Evolutionary conservation across 2,888 invertebrate species (phyloP).

Genomic region (Dolichopus griseipennis): DNA sequence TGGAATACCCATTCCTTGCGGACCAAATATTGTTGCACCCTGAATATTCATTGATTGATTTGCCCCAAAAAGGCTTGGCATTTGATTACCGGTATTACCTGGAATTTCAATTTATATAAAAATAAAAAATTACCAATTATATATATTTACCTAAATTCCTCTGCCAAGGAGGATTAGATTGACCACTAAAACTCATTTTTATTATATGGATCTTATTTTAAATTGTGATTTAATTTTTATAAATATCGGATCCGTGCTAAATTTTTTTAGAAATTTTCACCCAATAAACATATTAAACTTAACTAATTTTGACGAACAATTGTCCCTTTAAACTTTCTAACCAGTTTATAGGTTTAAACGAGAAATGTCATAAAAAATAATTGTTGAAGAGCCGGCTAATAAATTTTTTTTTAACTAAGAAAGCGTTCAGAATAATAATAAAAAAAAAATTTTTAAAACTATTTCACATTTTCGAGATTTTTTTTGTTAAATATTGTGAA

Average conservation of each 20-base stretch:
- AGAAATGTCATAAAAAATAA: too few relatives aligned
- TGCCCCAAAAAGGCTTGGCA: slow-evolving; percentile 45
- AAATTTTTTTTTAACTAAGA: too few relatives aligned
- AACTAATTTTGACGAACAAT: too few relatives aligned
- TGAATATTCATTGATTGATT: neutral
- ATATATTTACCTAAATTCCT: slow-evolving; percentile 24
- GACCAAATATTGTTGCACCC: neutral
- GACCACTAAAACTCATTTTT: slow-evolving; percentile 46
- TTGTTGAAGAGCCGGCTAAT: too few relatives aligned
- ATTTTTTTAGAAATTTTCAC: neutral
- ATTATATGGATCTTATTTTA: neutral
- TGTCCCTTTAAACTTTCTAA: too few relatives aligned
- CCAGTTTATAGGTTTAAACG: too few relatives aligned
- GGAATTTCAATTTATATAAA: slow-evolving; percentile 19
- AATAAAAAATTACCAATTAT: neutral
- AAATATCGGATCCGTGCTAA: neutral
- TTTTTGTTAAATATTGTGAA: too few relatives aligned
- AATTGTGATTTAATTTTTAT: neutral
- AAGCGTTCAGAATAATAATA: too few relatives aligned
- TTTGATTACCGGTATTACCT: slow-evolving; percentile 46
- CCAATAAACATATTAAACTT: neutral
- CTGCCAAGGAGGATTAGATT: slow-evolving; percentile 73
- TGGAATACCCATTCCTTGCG: neutral
- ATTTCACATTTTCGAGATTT: too few relatives aligned
- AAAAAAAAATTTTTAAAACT: too few relatives aligned